Evolutionary conservation across 2,113 vertebrate genomes (phyloP).

Genomic region (Oncorhynchus gorbuscha): DNA sequence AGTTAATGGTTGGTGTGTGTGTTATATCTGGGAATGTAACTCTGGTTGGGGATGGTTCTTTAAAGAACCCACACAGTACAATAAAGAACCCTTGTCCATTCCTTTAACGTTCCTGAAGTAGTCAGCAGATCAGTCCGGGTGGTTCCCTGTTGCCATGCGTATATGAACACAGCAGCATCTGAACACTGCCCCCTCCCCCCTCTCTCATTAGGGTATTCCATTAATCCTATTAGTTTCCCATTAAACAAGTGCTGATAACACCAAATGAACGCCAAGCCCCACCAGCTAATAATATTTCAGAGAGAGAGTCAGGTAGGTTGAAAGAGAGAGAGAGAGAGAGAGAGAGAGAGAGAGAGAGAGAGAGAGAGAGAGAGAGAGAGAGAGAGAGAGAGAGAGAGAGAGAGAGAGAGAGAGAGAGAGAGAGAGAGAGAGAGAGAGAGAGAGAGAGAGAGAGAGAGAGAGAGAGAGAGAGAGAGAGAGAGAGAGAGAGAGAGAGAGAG

Average conservation of each 20-base stretch:
- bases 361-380: too few species aligned
- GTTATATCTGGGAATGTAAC: not conserved
- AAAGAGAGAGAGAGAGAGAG: conserved; percentile 3
- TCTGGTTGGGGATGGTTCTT: not conserved
- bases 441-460: too few species aligned
- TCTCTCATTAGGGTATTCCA: conserved; percentile 30
- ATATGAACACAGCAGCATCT: conserved; percentile 12
- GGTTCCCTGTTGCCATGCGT: conserved; percentile 31
- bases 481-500: too few species aligned
- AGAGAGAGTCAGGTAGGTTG: not conserved
- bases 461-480: too few species aligned
- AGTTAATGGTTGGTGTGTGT: too few species aligned
- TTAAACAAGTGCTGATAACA: conserved; percentile 74
- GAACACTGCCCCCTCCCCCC: not conserved
- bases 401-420: too few species aligned
- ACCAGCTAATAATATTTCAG: conserved; percentile 55
- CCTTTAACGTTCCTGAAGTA: not conserved
- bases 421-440: too few species aligned
- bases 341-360: not conserved
- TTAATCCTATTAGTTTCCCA: conserved; percentile 75
- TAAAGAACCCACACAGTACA: too few species aligned
- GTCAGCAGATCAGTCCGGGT: conserved; percentile 41
- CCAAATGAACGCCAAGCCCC: conserved; percentile 65
- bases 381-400: too few species aligned
- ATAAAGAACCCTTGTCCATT: not conserved